Base-by-base conservation (phyloP, 2,888 invertebrate species). In the Polymixis lichenea region DNA sequence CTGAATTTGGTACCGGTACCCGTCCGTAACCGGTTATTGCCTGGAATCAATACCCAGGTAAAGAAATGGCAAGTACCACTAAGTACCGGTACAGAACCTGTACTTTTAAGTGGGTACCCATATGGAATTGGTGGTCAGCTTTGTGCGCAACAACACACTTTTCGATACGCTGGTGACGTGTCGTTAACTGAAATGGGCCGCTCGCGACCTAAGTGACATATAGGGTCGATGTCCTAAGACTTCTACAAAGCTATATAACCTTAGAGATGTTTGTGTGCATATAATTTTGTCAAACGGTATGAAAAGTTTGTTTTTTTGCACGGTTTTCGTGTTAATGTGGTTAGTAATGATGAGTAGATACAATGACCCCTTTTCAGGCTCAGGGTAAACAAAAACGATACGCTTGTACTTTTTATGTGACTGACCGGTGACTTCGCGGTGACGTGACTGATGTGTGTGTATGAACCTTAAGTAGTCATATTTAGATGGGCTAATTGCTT, bases 401-500 rank as follows among this genome's bases (percentile, higher is more conserved):
- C 19, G 46, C 19, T 49, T 49, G 15, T 28, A 9, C 22, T 49
- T 51, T 64, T 51, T 46, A 46, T 46, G 43, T 46, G 2, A 46
- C 43, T 11, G 43, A 22, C 32, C 3, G 61, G 15, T 61, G 38
- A 22, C 8, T 61, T 8, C 22, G 15, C 38, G 7, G 1, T 4
- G 13, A 71, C 32, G 13, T 25, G 38, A 55, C 13, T 72, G 43
- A 72, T 11, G n/a, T 46, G 62, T 74, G 46, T 64, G 25, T 6
- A 65, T 65, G 17, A 9, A 17, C 66, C 82, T 62, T 81, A 28
- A 60, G 32, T n/a, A 66, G 56, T 55, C 46, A 64, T 85, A 68
- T 80, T 86, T 76, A 62, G 56, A 67, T 65, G 6, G 6, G 60
- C 69, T 87, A 86, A 88, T 85, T 80, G 67, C 68, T 76, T 9